phyloP scores from a whole-genome alignment of 2,797 vertebrate species.

The Sardinella longiceps region DNA sequence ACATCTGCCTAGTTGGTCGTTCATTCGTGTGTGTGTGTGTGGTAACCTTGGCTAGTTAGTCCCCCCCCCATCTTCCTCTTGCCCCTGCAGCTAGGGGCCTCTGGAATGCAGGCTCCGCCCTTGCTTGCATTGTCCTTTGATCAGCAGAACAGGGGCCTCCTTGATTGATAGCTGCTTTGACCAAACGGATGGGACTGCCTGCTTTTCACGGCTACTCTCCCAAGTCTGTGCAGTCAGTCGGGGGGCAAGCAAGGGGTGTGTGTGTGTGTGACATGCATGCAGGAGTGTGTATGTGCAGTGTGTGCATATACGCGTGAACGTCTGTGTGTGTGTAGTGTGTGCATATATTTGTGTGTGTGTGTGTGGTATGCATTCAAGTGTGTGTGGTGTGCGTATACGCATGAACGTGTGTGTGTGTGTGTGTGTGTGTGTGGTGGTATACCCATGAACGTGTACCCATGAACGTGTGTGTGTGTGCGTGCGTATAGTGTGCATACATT shows the following conservation, averaged over 20 bases:
- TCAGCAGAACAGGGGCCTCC: slow-evolving; percentile 21
- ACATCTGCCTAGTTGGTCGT: neutral
- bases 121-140: slow-evolving; percentile 13
- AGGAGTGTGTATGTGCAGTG: neutral
- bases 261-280: neutral
- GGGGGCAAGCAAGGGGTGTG: neutral
- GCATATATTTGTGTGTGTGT: neutral
- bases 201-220: neutral
- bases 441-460: too few relatives aligned
- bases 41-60: neutral
- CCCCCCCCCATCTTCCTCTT: neutral
- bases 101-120: slow-evolving; percentile 15
- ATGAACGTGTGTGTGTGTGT: neutral
- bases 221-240: neutral
- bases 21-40: neutral
- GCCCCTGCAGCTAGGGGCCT: slow-evolving; percentile 10
- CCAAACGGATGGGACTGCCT: neutral
- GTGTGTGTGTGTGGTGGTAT: neutral
- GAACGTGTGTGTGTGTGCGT: neutral
- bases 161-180: slow-evolving; percentile 10
- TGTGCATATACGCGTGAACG: neutral
- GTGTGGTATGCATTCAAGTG: too few relatives aligned
- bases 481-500: neutral
- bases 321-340: neutral
- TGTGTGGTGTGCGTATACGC: neutral